These are phyloP conservation scores for Heterotis niloticus DNA, from an alignment of 2,113 vertebrate genomes.

Conservation along the genomic window DNA sequence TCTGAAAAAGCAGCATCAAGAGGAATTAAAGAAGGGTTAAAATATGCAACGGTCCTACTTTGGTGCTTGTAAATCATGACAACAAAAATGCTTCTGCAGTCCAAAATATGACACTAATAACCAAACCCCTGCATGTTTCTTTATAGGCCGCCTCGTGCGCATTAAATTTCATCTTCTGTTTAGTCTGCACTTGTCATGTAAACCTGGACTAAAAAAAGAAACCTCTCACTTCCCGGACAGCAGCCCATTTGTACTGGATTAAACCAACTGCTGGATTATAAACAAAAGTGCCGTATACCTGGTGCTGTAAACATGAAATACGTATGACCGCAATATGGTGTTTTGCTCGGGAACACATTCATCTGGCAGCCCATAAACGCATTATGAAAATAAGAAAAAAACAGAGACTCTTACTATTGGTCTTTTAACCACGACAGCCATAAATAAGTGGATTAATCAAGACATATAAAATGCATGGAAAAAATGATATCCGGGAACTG, in stretches of 20 bases:
- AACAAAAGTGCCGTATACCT: too few species aligned
- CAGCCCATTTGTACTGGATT: not conserved
- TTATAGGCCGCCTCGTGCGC: not conserved
- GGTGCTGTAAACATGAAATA: too few species aligned
- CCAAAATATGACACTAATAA: constrained; percentile 3
- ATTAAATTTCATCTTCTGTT: constrained; percentile 15
- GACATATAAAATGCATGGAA: not conserved
- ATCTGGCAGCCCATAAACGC: too few species aligned
- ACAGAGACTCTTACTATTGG: too few species aligned
- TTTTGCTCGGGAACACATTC: too few species aligned
- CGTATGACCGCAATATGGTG: too few species aligned
- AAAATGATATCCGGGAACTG: not conserved
- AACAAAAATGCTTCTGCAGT: not conserved
- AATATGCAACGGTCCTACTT: too few species aligned
- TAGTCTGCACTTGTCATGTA: not conserved
- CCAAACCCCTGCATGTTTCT: not conserved
- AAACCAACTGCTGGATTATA: not conserved
- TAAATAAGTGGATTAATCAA: not conserved
- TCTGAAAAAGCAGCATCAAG: too few species aligned
- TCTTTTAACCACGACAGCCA: not conserved
- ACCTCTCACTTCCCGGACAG: not conserved
- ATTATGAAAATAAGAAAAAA: too few species aligned
- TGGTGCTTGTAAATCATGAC: not conserved
- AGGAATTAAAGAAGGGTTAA: too few species aligned
- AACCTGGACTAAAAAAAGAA: not conserved